Conservation (phyloP, 1,140 invertebrate species). For the Apis florea region DNA sequence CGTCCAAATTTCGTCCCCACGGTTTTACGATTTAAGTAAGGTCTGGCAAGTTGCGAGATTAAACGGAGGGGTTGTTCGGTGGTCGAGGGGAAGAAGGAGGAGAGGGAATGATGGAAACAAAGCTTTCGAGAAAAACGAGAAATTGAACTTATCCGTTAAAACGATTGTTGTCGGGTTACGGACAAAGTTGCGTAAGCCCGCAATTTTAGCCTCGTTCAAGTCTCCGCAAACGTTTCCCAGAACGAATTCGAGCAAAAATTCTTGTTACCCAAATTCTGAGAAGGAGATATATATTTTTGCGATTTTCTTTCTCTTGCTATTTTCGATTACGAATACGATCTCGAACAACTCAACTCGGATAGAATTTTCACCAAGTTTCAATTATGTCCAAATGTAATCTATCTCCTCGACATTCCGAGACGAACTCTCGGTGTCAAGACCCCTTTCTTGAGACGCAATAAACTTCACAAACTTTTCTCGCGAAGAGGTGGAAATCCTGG, state of each 20-base stretch:
- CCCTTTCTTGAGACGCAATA: background rate
- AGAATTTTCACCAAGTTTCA: background rate
- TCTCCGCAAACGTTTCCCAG: background rate
- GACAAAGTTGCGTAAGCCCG: background rate
- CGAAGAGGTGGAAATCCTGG: slow-evolving; percentile 7
- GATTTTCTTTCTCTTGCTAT: too few relatives aligned
- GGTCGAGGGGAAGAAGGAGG: too few relatives aligned
- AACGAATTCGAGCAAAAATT: background rate
- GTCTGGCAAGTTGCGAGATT: slow-evolving; percentile 41
- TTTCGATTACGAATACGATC: too few relatives aligned
- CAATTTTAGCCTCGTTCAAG: background rate
- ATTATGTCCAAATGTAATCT: background rate
- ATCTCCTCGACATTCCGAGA: background rate
- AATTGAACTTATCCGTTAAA: slow-evolving; percentile 10
- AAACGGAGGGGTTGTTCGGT: background rate
- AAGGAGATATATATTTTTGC: background rate
- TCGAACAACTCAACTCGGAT: background rate
- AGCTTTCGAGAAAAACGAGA: background rate
- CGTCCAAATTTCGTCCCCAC: slow-evolving; percentile 26
- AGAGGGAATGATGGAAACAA: slow-evolving; percentile 11
- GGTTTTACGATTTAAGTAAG: slow-evolving; percentile 28
- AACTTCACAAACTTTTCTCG: background rate
- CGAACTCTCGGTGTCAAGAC: background rate
- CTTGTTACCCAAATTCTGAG: background rate
- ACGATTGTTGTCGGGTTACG: slow-evolving; percentile 10